Evolutionary conservation across 2,888 invertebrate genomes (phyloP).

Genomic region (Aphidius colemani): DNA sequence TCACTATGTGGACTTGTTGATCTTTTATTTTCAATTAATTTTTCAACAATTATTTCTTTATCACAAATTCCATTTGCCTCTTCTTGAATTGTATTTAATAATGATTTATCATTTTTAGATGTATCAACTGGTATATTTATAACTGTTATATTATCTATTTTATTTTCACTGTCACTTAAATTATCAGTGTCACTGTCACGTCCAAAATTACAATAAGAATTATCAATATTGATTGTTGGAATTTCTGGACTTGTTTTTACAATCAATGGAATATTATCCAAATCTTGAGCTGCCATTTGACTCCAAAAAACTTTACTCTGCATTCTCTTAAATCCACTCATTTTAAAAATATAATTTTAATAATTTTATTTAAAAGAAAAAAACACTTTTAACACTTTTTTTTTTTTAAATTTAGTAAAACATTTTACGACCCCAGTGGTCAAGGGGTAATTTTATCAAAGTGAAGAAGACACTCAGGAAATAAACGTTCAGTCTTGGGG

Average conservation of each 20-base stretch:
- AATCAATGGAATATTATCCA: conserved; percentile 33
- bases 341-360: conserved; percentile 30
- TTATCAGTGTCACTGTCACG: conserved; percentile 32
- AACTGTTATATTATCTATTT: background rate
- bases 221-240: conserved; percentile 14
- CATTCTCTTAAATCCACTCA: conserved; percentile 54
- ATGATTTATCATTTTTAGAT: too few species aligned
- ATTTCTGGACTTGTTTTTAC: background rate
- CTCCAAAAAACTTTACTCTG: conserved; percentile 56
- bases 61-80: background rate
- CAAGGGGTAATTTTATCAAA: too few species aligned
- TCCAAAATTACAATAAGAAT: conserved; percentile 33
- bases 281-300: conserved; percentile 51
- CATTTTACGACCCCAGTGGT: too few species aligned
- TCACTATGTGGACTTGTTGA: conserved; percentile 6
- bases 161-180: conserved; percentile 29
- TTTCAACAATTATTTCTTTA: conserved; percentile 22
- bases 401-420: too few species aligned
- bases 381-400: background rate
- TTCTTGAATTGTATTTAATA: background rate
- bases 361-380: conserved; percentile 4
- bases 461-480: conserved; percentile 7
- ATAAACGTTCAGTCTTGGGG: conserved; percentile 21
- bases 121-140: background rate
- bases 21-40: conserved; percentile 18